A percentile compares a stretch with the other conserved stretches of the same genome.
Evolutionary conservation across 2,888 invertebrate genomes (phyloP).

Genomic region (Protodeltote pygarga): DNA sequence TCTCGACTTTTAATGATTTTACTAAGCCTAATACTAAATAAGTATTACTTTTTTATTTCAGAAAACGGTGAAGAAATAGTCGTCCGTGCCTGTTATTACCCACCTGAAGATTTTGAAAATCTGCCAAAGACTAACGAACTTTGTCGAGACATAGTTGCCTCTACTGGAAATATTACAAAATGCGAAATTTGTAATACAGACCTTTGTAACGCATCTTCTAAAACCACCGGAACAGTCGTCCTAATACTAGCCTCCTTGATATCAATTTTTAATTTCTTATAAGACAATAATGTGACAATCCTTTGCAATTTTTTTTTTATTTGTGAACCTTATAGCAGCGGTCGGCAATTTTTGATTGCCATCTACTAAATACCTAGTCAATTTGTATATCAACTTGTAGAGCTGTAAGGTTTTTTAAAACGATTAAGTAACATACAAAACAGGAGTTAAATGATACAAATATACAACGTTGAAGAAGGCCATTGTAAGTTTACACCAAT

Average conservation of each 20-base stretch:
- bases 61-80: constrained; percentile 57
- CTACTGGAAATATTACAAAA: constrained; percentile 36
- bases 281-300: background rate
- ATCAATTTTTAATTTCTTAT: constrained; percentile 1
- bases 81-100: constrained; percentile 65
- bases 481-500: no score
- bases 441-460: no score
- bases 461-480: no score
- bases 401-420: no score
- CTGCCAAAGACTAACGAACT: constrained; percentile 39
- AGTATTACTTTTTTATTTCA: constrained; percentile 46
- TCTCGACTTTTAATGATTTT: no score
- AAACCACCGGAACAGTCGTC: constrained; percentile 39
- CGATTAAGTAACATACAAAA: no score
- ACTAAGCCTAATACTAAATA: no score
- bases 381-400: no score
- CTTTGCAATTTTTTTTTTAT: no score
- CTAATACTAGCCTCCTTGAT: constrained; percentile 23
- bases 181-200: constrained; percentile 63
- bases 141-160: constrained; percentile 56
- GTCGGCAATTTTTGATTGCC: no score
- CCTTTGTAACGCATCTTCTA: constrained; percentile 64
- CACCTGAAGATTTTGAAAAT: constrained; percentile 9
- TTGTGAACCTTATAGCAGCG: no score
- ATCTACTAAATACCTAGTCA: no score